Evolutionary conservation across 2,797 vertebrate species (phyloP).

Genomic region (Dipus sagitta): DNA sequence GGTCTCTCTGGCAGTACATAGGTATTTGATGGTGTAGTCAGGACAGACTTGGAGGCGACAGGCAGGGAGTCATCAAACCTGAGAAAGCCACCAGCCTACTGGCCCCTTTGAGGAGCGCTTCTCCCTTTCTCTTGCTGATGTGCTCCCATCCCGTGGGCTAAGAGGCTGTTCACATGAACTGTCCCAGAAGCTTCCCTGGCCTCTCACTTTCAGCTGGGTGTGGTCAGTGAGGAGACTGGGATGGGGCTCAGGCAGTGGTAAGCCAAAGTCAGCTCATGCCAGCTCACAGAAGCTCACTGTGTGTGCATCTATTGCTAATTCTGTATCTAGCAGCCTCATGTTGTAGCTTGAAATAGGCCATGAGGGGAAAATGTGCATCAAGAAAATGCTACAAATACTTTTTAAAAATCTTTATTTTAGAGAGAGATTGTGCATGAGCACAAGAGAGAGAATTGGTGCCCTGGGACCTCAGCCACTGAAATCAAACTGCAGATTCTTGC

Average conservation of each 20-base stretch:
- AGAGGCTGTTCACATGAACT: not conserved
- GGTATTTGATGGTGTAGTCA: not conserved
- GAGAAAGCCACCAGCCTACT: not conserved
- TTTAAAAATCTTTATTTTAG: too few relatives aligned
- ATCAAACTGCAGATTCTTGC: too few relatives aligned
- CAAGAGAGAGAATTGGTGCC: too few relatives aligned
- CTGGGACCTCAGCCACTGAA: too few relatives aligned
- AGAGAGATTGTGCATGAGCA: too few relatives aligned
- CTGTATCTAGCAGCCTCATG: not conserved
- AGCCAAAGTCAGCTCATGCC: not conserved
- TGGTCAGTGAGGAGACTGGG: not conserved
- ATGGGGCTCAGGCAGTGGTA: too few relatives aligned
- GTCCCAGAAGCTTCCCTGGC: too few relatives aligned
- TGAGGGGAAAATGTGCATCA: not conserved
- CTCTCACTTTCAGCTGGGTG: not conserved
- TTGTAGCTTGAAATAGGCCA: not conserved
- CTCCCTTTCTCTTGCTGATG: not conserved
- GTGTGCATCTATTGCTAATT: not conserved
- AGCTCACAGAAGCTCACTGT: not conserved
- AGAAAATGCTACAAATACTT: not conserved
- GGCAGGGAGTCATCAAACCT: not conserved
- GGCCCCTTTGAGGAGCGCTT: not conserved
- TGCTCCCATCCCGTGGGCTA: not conserved
- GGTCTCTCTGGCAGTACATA: not conserved
- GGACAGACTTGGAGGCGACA: not conserved